Evolutionary conservation across 1,140 invertebrate genomes (phyloP), one percentile per base, ranked within the genome.

Genomic region (Sycophaga agraensis): DNA sequence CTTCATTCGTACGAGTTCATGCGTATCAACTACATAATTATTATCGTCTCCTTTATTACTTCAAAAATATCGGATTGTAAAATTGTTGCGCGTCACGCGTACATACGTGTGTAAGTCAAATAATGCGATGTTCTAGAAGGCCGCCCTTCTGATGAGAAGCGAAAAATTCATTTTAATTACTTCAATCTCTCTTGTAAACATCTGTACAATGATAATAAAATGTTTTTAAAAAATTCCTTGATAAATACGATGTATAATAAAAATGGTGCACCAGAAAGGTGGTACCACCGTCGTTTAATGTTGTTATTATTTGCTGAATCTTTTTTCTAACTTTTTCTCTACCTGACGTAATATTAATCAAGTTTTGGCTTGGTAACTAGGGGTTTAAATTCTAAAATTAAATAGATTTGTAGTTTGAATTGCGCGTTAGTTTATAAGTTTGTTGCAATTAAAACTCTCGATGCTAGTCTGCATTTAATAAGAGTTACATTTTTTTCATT

Each of bases 331-430:
- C 63, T 51, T 53, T 16, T 17, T 39, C 28, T 31, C 21, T 49
- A 4, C 51, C 50, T 55, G 16, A 63, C 68, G 59, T 65, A 70
- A 61, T 66, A 72, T 65, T 72, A 72, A 54, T 68, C 71, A 72
- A 69, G 71, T 71, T 73, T 76, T 76, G 72, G 70, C 72, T 74
- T 76, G 74, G 70, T 76, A 75, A 76, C 73, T 76, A 71, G 67
- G 51, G 54, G n/a, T 54, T 16, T 59, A 70, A 70, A 66, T 42
- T 69, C 65, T 75, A 73, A 72, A 62, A 73, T 73, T 74, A 75
- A 73, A 72, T 72, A 72, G 49, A 57, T 66, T 59, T 58, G 56
- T 42, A 35, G 31, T 64, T 37, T 50, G 57, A 50, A 57, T 35
- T 63, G 61, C 49, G 42, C 40, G 55, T 58, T 46, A 64, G 48